Evolutionary conservation across 1,140 invertebrate species (phyloP).

Genomic region (Psix sp.): DNA sequence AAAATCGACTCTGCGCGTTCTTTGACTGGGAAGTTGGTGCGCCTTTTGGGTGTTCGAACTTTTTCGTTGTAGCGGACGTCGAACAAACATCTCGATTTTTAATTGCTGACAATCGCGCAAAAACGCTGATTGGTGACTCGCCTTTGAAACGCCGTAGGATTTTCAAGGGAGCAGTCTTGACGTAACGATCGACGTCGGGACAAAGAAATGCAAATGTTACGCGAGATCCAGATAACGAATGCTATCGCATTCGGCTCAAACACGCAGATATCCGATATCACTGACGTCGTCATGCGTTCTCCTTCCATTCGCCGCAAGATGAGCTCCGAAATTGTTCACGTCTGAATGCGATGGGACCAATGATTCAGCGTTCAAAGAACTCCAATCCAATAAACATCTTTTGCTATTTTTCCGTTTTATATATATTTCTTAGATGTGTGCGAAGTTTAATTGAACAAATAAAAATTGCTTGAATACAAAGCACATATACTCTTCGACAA

Average conservation of each 20-base stretch:
- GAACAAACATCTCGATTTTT: too few species aligned
- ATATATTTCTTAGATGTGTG: too few species aligned
- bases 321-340: too few species aligned
- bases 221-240: constrained; percentile 22
- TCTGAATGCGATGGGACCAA: too few species aligned
- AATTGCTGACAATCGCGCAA: constrained; percentile 31
- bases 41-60: too few species aligned
- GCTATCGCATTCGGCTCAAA: constrained; percentile 18
- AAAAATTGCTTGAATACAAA: too few species aligned
- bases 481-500: too few species aligned
- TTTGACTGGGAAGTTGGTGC: constrained; percentile 12
- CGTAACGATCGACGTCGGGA: constrained; percentile 7
- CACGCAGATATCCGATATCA: constrained; percentile 13
- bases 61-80: too few species aligned
- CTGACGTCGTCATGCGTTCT: constrained; percentile 4
- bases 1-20: constrained; percentile 9
- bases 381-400: too few species aligned
- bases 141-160: neutral
- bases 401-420: too few species aligned
- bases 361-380: too few species aligned
- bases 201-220: constrained; percentile 40
- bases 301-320: neutral
- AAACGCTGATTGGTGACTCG: constrained; percentile 6
- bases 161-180: constrained; percentile 2
- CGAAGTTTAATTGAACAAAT: too few species aligned